A percentile compares a stretch with the other conserved stretches of the same genome.
These are phyloP conservation scores for Tipula confusa DNA, from an alignment of 2,888 invertebrate species.

Conservation along the genomic window DNA sequence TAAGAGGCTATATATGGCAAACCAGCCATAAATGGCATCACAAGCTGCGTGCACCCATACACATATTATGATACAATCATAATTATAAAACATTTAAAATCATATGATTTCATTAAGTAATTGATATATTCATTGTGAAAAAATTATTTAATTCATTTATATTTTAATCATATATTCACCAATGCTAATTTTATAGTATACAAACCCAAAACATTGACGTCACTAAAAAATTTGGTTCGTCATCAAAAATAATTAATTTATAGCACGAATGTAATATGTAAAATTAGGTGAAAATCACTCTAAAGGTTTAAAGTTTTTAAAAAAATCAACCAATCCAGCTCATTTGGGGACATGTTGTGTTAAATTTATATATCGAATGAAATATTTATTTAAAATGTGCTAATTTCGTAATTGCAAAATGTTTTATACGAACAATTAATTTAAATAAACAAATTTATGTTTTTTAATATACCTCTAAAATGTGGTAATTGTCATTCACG, in stretches of 20 bases:
- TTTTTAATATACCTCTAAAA: neutral
- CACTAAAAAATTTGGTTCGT: neutral
- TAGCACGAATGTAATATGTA: neutral
- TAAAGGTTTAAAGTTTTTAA: neutral
- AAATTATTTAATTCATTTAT: neutral
- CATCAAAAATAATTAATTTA: neutral
- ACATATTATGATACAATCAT: neutral
- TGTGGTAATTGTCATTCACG: neutral
- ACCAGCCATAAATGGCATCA: neutral
- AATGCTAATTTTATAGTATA: neutral
- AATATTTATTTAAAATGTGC: neutral
- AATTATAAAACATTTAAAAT: neutral
- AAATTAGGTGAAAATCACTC: neutral
- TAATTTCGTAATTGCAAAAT: neutral
- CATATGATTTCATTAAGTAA: neutral
- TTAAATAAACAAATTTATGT: neutral
- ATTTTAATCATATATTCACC: neutral
- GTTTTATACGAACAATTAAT: neutral
- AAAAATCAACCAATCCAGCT: too few relatives aligned
- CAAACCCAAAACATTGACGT: neutral
- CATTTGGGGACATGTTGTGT: too few relatives aligned
- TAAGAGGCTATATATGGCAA: neutral
- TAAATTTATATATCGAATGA: neutral
- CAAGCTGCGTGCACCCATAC: neutral
- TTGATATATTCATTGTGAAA: neutral